A percentile compares a stretch with the other conserved stretches of the same genome.
phyloP scores from a whole-genome alignment of 2,113 vertebrate species.

The Acrocephalus arundinaceus region DNA sequence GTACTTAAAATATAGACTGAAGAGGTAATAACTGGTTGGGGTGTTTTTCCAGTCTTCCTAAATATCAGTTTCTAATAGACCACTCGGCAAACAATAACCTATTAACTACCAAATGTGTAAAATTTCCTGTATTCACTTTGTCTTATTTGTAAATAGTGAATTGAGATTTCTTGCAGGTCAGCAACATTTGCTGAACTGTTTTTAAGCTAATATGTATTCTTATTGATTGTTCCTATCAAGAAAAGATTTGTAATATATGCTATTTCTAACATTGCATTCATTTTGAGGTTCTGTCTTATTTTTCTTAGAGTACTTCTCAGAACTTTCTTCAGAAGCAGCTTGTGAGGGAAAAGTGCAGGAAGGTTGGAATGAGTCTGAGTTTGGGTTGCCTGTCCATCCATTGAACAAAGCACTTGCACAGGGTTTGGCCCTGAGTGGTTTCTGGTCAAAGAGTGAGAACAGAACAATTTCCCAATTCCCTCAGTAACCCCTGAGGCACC shows the following conservation, averaged over 20 bases:
- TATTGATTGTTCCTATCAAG: constrained; percentile 81
- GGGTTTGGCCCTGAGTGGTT: constrained; percentile 54
- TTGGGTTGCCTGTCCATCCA: constrained; percentile 60
- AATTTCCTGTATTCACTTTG: constrained; percentile 84
- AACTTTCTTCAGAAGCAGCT: constrained; percentile 80
- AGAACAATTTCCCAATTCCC: constrained; percentile 27
- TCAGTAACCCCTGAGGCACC: not conserved
- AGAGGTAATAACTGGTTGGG: constrained; percentile 69
- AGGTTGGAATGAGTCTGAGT: constrained; percentile 62
- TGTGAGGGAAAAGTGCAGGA: constrained; percentile 69
- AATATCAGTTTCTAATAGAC: constrained; percentile 77
- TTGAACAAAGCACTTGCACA: constrained; percentile 66
- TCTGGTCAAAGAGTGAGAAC: constrained; percentile 33
- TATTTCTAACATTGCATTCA: constrained; percentile 82
- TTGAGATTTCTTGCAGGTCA: constrained; percentile 77
- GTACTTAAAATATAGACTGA: constrained; percentile 59
- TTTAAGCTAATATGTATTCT: constrained; percentile 85
- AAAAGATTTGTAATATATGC: constrained; percentile 83
- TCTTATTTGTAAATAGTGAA: constrained; percentile 86
- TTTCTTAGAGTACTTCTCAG: constrained; percentile 77
- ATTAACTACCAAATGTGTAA: constrained; percentile 83
- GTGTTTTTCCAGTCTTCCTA: constrained; percentile 77
- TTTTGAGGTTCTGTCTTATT: constrained; percentile 80
- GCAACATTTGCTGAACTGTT: constrained; percentile 84
- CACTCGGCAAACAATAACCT: constrained; percentile 77